phyloP scores from a whole-genome alignment of 2,888 invertebrate species.

The Drosophila subquinaria region DNA sequence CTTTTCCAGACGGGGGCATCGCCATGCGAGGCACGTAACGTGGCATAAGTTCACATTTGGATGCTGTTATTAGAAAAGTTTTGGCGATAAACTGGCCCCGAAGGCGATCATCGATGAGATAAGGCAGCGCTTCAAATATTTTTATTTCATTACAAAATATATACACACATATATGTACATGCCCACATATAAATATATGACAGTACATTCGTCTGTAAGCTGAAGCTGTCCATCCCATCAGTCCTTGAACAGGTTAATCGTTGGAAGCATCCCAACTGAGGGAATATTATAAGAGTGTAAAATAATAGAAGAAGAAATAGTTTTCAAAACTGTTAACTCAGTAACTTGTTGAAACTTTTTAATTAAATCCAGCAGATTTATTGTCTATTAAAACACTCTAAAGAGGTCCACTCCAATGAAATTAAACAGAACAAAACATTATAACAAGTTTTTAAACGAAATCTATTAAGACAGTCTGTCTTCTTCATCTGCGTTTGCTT shows the following conservation, averaged over 20 bases:
- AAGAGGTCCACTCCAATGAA: too few relatives aligned
- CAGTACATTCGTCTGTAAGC: neutral
- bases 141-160: conserved; percentile 39
- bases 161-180: neutral
- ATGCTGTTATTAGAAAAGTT: conserved; percentile 82
- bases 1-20: conserved; percentile 42
- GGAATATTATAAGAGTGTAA: too few relatives aligned
- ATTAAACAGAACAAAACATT: too few relatives aligned
- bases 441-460: too few relatives aligned
- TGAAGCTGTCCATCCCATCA: neutral
- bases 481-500: neutral
- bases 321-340: too few relatives aligned
- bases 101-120: conserved; percentile 75
- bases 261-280: neutral
- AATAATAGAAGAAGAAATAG: too few relatives aligned
- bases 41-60: conserved; percentile 76
- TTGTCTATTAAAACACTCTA: too few relatives aligned
- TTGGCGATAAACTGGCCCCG: conserved; percentile 66
- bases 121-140: conserved; percentile 62
- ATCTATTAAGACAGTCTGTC: neutral
- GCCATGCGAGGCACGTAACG: conserved; percentile 76
- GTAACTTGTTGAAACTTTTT: too few relatives aligned
- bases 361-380: neutral
- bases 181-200: neutral
- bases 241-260: neutral